Evolutionary conservation across 2,888 invertebrate genomes (phyloP).

Genomic region (Ophion obscuratus): DNA sequence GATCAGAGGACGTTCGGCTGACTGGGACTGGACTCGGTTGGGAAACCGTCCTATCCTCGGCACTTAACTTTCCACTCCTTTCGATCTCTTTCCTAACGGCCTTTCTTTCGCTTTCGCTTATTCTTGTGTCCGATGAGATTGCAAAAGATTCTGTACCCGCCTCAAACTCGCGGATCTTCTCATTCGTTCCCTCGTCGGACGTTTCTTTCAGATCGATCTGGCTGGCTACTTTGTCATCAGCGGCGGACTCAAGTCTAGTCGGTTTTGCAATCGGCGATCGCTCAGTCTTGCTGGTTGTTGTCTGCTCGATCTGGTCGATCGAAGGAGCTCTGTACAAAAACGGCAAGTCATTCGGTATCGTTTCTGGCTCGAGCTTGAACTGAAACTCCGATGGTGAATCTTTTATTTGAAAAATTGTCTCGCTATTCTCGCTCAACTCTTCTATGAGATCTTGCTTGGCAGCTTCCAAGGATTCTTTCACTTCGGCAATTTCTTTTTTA

Average conservation of each 20-base stretch:
- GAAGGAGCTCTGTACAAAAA: constrained; percentile 82
- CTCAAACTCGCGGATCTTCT: constrained; percentile 63
- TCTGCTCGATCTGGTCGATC: constrained; percentile 73
- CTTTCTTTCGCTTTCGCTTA: constrained; percentile 67
- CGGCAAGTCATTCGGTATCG: constrained; percentile 87
- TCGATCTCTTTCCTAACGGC: constrained; percentile 62
- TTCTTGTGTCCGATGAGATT: constrained; percentile 61
- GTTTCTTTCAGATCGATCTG: constrained; percentile 59
- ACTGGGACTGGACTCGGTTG: constrained; percentile 73
- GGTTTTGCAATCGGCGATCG: constrained; percentile 74
- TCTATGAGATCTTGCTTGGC: constrained; percentile 89
- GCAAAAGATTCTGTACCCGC: constrained; percentile 64
- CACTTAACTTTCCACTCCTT: constrained; percentile 43
- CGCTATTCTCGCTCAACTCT: constrained; percentile 88
- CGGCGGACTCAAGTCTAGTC: constrained; percentile 66
- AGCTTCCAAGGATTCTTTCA: constrained; percentile 89
- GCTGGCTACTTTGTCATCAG: constrained; percentile 71
- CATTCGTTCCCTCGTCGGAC: constrained; percentile 8
- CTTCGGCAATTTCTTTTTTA: constrained; percentile 90
- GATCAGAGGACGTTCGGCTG: constrained; percentile 80
- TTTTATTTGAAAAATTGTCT: constrained; percentile 85
- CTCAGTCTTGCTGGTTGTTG: constrained; percentile 52
- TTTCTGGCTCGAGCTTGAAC: constrained; percentile 87
- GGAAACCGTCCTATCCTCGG: constrained; percentile 37
- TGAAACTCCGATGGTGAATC: constrained; percentile 91